Evolutionary conservation across 2,113 vertebrate species (phyloP).

Genomic region (Trematocara macrostoma): DNA sequence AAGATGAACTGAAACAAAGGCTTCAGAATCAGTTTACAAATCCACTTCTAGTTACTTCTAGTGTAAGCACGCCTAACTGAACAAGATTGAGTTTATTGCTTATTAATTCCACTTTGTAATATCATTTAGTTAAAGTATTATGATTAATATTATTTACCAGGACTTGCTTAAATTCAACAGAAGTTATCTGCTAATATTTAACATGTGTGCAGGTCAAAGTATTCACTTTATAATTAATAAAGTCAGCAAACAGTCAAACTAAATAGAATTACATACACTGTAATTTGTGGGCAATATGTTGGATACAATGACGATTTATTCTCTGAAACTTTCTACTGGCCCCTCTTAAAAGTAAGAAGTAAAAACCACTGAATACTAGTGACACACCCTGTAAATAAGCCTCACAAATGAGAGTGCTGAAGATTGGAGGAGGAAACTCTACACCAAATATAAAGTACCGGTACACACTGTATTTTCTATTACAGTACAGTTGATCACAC

Average conservation of each 20-base stretch:
- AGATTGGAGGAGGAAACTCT: not conserved
- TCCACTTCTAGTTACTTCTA: not conserved
- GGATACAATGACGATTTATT: not conserved
- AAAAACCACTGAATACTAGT: not conserved
- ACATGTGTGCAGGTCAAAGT: accelerated
- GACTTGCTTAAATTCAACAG: not conserved
- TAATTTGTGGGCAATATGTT: not conserved
- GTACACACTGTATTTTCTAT: not conserved
- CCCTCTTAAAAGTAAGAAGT: not conserved
- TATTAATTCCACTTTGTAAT: not conserved
- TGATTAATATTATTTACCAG: not conserved
- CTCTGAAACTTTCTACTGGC: not conserved
- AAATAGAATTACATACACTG: not conserved
- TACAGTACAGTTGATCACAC: not conserved
- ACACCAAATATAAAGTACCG: not conserved
- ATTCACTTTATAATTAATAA: accelerated
- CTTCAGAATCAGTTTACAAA: not conserved
- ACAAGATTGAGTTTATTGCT: not conserved
- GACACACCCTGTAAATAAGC: not conserved
- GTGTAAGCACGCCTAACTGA: not conserved
- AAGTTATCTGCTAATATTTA: not conserved
- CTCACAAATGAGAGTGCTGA: too few species aligned
- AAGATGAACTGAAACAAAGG: accelerated
- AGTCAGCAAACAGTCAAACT: not conserved
- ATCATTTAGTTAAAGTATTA: not conserved